Evolutionary conservation across 2,888 invertebrate species (phyloP).

Genomic region (Tetranychus piercei): DNA sequence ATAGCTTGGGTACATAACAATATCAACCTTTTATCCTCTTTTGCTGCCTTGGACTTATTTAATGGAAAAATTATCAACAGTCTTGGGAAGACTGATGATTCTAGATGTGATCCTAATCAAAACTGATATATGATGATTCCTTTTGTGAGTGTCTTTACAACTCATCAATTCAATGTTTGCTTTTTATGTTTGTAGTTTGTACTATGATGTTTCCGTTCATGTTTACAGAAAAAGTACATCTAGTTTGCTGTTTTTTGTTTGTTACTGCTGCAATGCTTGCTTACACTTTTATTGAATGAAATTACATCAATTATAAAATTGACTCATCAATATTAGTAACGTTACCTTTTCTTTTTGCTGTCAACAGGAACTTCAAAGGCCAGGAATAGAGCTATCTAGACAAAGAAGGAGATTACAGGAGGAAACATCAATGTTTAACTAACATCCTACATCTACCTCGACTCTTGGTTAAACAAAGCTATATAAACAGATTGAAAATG

Average conservation of each 20-base stretch:
- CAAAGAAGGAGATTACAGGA: background rate
- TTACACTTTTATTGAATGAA: background rate
- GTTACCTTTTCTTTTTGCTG: background rate
- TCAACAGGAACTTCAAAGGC: background rate
- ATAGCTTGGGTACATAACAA: too few relatives aligned
- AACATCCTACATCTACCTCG: background rate
- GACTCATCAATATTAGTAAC: background rate
- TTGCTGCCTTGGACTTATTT: background rate
- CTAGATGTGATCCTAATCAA: background rate
- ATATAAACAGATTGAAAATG: background rate
- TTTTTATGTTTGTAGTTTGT: too few relatives aligned
- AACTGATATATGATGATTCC: background rate
- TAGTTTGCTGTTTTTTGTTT: too few relatives aligned
- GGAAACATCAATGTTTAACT: background rate
- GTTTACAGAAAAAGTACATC: too few relatives aligned
- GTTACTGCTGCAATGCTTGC: background rate
- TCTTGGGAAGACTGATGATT: background rate
- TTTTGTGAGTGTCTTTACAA: background rate
- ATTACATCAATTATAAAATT: conserved; percentile 1
- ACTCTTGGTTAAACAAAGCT: background rate
- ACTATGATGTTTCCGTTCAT: too few relatives aligned
- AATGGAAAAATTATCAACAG: background rate
- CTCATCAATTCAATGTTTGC: too few relatives aligned
- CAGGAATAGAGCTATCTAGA: background rate
- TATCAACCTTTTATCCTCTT: too few relatives aligned